Base-by-base conservation (phyloP, 2,888 invertebrate species). In the Tethea ocularis region DNA sequence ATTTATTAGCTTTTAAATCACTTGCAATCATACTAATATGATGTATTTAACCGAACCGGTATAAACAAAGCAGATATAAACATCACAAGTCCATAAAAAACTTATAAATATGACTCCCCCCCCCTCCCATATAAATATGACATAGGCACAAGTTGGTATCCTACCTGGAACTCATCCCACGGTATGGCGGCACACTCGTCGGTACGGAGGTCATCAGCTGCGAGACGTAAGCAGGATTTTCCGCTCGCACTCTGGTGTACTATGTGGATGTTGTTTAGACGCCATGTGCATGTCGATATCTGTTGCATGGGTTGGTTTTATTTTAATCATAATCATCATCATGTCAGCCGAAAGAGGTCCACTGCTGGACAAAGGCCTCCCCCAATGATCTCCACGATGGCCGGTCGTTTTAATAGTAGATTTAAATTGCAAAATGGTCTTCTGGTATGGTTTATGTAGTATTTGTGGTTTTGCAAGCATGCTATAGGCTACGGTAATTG, bases 121-220 rank as follows among this genome's bases (percentile, higher is more conserved):
- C 52, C 52, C 24, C 52, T 26, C 46, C 20, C 46, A 17, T 20
- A 46, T 10, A 46, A 17, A 46, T n/a, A 38, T n/a, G n/a, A 38
- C 10, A 46, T 20, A 2, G 20, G 46, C 10, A 53, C 71, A 29
- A 53, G 46, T 17, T 58, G 52, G 54, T 38, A 51, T 71, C 80
- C 88, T 88, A 97, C 97, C 96, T 98, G 98, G 93, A 99, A 96
- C 89, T 98, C 98, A 80, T 98, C 98, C 96, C 98, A 98, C 0
- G 97, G 97, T 80, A 98, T 97, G 51, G 97, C 96, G 51, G 96
- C 95, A 78, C 97, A 97, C 86, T 98, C 98, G 75, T 97, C 97
- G 57, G 96, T 95, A 29, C 94, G 94, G 7, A 98, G 88, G 67
- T 96, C 94, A 41, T 88, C 91, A 0, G 93, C 92, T 0, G 85